These are phyloP conservation scores for Stigmatopora nigra DNA, from an alignment of 2,113 vertebrate genomes.

Conservation along the genomic window DNA sequence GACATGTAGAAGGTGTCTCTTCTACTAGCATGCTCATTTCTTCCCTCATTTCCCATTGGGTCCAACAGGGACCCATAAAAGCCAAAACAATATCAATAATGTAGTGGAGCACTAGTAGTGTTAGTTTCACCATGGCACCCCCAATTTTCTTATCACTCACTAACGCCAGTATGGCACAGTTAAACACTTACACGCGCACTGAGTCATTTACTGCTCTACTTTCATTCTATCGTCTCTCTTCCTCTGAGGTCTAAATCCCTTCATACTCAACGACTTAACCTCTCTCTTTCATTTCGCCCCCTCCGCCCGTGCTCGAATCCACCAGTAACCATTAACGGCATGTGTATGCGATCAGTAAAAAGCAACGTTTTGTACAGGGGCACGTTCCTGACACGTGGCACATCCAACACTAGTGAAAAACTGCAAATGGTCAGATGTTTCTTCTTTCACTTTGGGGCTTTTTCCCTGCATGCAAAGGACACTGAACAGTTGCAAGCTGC, in stretches of 20 bases:
- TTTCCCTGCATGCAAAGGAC: not conserved
- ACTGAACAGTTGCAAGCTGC: not conserved
- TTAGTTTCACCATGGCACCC: conserved; percentile 32
- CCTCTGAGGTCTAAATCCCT: conserved; percentile 68
- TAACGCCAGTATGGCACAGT: conserved; percentile 48
- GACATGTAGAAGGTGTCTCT: conserved; percentile 18
- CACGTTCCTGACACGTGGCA: conserved; percentile 65
- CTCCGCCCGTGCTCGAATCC: conserved; percentile 55
- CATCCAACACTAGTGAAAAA: conserved; percentile 43
- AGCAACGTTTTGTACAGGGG: conserved; percentile 51
- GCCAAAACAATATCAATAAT: conserved; percentile 17
- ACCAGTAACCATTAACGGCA: conserved; percentile 53
- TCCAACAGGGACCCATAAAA: conserved; percentile 10
- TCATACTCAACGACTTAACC: conserved; percentile 72
- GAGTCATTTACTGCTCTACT: conserved; percentile 33
- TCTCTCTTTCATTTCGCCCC: conserved; percentile 68
- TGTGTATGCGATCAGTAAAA: conserved; percentile 64
- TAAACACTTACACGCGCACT: conserved; percentile 54
- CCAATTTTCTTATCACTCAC: conserved; percentile 46
- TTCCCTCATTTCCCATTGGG: conserved; percentile 20
- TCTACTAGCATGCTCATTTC: conserved; percentile 20
- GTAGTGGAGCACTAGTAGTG: conserved; percentile 17
- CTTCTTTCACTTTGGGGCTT: not conserved
- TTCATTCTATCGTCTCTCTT: conserved; percentile 18
- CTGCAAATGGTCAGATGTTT: conserved; percentile 53